Conservation (phyloP, 2,888 invertebrate genomes). For the Sceliomorpha sp. region DNA sequence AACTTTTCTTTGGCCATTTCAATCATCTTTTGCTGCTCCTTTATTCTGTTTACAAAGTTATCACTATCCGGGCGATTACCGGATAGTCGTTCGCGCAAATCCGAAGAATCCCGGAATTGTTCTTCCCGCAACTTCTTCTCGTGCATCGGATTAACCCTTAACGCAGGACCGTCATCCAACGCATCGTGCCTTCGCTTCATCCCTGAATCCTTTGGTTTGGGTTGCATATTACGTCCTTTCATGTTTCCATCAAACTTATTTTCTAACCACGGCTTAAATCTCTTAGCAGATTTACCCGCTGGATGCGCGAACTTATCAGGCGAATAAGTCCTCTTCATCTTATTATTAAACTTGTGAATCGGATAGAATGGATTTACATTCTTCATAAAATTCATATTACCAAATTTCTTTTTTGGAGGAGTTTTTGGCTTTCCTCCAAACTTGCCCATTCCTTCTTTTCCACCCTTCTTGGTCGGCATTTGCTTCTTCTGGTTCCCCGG, state of each 20-base stretch:
- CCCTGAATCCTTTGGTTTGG: constrained; percentile 1
- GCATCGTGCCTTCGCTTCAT: constrained; percentile 60
- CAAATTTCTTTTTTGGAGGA: constrained; percentile 5
- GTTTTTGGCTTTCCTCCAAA: not conserved
- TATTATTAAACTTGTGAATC: constrained; percentile 7
- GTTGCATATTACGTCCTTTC: constrained; percentile 10
- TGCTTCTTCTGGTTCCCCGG: constrained; percentile 8
- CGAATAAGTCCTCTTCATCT: constrained; percentile 30
- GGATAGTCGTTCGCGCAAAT: constrained; percentile 69
- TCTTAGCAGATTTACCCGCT: constrained; percentile 24
- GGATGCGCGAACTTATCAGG: constrained; percentile 32
- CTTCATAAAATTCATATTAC: constrained; percentile 12
- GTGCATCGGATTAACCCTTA: constrained; percentile 60
- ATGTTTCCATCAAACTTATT: constrained; percentile 24
- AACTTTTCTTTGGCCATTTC: constrained; percentile 72
- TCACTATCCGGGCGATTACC: constrained; percentile 64
- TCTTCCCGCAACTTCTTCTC: constrained; percentile 66
- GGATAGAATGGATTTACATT: constrained; percentile 33
- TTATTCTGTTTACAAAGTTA: constrained; percentile 69
- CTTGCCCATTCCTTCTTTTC: not conserved
- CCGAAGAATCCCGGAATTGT: constrained; percentile 58
- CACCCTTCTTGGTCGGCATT: no score
- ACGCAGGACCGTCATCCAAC: constrained; percentile 47
- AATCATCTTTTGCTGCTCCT: constrained; percentile 70
- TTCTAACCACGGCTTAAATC: constrained; percentile 46